phyloP scores from a whole-genome alignment of 1,140 invertebrate species.

The Leptestheria dahalacensis region DNA sequence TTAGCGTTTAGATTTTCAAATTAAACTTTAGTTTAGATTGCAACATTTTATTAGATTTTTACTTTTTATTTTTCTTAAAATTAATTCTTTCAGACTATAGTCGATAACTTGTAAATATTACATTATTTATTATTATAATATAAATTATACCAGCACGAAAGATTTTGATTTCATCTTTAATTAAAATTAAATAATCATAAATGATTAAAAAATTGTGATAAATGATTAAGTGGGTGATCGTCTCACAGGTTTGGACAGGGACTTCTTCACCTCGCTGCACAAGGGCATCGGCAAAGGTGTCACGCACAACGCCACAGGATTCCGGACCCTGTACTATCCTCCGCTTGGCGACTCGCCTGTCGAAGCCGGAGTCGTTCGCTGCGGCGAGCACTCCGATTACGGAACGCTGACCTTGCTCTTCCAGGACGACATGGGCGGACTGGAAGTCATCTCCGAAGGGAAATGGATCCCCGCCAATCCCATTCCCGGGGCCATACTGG shows the following conservation, averaged over 20 bases:
- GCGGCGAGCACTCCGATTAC: slow-evolving; percentile 36
- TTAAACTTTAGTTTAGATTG: too few species aligned
- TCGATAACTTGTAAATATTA: too few species aligned
- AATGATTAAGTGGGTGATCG: not conserved
- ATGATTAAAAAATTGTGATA: too few species aligned
- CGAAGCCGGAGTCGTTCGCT: slow-evolving; percentile 38
- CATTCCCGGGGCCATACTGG: slow-evolving; percentile 55
- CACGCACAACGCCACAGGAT: slow-evolving; percentile 40
- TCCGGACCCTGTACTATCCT: slow-evolving; percentile 53
- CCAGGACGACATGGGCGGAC: slow-evolving; percentile 30
- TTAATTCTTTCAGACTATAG: too few species aligned
- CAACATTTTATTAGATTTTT: too few species aligned
- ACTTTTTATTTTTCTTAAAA: too few species aligned
- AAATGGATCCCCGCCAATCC: slow-evolving; percentile 59
- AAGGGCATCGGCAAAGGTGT: not conserved
- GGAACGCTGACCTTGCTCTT: slow-evolving; percentile 29
- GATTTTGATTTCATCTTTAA: too few species aligned
- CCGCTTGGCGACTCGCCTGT: slow-evolving; percentile 27
- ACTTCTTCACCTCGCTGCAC: not conserved
- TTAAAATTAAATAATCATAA: too few species aligned
- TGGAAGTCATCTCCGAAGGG: slow-evolving; percentile 36
- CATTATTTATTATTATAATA: too few species aligned
- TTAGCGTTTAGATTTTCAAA: too few species aligned
- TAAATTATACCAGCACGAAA: too few species aligned
- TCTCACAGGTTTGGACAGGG: not conserved